phyloP scores from a whole-genome alignment of 2,797 vertebrate genomes.

The Lindbergichthys nudifrons region DNA sequence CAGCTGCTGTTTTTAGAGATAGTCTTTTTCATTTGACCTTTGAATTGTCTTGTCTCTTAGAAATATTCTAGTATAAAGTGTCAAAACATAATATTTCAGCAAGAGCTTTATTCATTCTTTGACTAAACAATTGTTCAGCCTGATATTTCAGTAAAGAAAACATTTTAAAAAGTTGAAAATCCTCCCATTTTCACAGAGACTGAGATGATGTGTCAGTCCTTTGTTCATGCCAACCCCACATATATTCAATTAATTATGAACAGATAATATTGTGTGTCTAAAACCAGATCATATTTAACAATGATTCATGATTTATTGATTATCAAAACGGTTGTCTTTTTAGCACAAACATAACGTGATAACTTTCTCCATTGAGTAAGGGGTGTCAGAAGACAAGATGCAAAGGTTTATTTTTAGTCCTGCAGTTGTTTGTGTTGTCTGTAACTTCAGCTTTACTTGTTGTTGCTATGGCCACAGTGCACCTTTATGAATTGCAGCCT shows the following conservation, averaged over 20 bases:
- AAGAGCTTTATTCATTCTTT: too few species aligned
- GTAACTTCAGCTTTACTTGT: neutral
- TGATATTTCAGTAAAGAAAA: too few species aligned
- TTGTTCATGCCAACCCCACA: neutral
- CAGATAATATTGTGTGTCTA: too few species aligned
- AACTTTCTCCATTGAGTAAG: neutral
- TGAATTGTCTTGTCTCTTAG: too few species aligned
- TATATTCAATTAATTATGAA: too few species aligned
- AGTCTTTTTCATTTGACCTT: neutral
- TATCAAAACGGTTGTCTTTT: neutral
- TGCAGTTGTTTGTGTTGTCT: neutral
- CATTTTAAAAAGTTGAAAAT: too few species aligned
- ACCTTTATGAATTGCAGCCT: neutral
- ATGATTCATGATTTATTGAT: neutral
- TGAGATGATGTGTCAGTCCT: neutral
- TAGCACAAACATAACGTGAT: neutral
- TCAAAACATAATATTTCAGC: too few species aligned
- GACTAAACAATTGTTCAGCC: too few species aligned
- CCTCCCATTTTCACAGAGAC: neutral
- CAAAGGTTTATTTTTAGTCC: neutral
- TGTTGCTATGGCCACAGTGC: slow-evolving; percentile 7
- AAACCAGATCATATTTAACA: neutral
- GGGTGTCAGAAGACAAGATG: neutral
- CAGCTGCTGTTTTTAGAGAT: neutral
- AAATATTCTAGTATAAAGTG: too few species aligned